Evolutionary conservation across 2,797 vertebrate genomes (phyloP).

Genomic region (Hoplostethus mediterraneus): DNA sequence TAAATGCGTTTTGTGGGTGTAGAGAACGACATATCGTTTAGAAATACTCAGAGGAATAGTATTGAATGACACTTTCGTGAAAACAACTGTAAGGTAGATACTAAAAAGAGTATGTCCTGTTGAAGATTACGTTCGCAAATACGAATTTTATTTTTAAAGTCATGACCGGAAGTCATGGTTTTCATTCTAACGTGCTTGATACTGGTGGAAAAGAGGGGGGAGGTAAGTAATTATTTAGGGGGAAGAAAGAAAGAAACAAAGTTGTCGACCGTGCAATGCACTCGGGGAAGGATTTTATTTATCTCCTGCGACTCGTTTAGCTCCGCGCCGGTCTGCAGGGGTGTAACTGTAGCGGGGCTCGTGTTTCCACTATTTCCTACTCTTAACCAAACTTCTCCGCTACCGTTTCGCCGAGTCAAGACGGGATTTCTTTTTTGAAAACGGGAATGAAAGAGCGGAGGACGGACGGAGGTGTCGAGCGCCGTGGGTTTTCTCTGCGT

Average conservation of each 20-base stretch:
- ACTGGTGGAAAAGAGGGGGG: constrained; percentile 64
- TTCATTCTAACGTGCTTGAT: background rate
- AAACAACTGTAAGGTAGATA: too few species aligned
- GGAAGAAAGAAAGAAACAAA: constrained; percentile 86
- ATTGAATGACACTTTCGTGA: too few species aligned
- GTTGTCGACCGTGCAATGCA: constrained; percentile 75
- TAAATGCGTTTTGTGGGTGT: rapidly evolving
- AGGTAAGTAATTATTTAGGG: constrained; percentile 82
- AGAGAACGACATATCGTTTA: background rate
- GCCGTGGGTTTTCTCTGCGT: constrained; percentile 22
- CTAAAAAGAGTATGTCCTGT: too few species aligned
- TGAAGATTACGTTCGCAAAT: too few species aligned
- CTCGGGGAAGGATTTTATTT: constrained; percentile 73
- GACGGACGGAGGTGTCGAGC: constrained; percentile 31
- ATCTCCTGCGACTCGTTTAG: constrained; percentile 52
- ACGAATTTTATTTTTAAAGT: background rate
- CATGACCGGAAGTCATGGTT: constrained; percentile 22
- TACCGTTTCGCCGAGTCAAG: constrained; percentile 41
- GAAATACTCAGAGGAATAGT: too few species aligned
- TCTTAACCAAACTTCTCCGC: constrained; percentile 63
- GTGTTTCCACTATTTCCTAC: constrained; percentile 20
- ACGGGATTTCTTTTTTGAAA: constrained; percentile 51
- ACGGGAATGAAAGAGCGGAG: constrained; percentile 66
- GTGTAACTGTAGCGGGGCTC: constrained; percentile 41
- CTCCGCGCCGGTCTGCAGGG: constrained; percentile 45